A percentile compares a stretch with the other conserved stretches of the same genome.
phyloP scores from a whole-genome alignment of 2,113 vertebrate species.

The Bujurquina vittata region DNA sequence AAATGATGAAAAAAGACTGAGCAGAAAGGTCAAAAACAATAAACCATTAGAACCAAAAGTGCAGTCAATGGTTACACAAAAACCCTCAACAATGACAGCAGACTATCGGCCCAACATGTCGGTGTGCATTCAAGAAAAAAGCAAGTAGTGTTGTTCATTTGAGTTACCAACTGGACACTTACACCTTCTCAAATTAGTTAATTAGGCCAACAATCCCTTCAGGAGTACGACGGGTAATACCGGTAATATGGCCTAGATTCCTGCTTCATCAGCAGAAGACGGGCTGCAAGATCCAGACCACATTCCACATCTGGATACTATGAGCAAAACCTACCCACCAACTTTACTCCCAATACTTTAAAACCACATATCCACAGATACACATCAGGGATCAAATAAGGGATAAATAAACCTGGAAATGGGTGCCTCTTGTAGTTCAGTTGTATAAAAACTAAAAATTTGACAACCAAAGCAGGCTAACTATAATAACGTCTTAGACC shows the following conservation, averaged over 20 bases:
- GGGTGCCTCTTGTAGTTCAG: not conserved
- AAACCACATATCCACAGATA: not conserved
- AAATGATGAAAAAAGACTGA: not conserved
- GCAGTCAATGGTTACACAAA: not conserved
- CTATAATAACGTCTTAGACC: not conserved
- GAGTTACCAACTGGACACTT: not conserved
- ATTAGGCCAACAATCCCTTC: not conserved
- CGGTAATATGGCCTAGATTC: conserved; percentile 23
- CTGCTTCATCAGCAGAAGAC: conserved; percentile 28
- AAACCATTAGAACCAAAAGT: not conserved
- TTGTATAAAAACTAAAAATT: not conserved
- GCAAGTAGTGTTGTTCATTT: not conserved
- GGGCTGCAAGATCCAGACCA: conserved; percentile 25
- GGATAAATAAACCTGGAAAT: not conserved
- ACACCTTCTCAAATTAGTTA: not conserved
- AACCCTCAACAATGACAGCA: not conserved
- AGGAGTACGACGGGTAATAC: conserved; percentile 12
- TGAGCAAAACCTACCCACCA: conserved; percentile 38
- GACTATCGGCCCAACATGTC: not conserved
- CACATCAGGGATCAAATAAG: not conserved
- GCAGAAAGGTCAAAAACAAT: not conserved
- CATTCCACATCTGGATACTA: conserved; percentile 76
- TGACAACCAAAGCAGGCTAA: not conserved
- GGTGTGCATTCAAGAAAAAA: not conserved
- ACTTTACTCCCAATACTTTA: conserved; percentile 19